Conservation (phyloP, 1,140 invertebrate genomes). For the Lycorma delicatula region DNA sequence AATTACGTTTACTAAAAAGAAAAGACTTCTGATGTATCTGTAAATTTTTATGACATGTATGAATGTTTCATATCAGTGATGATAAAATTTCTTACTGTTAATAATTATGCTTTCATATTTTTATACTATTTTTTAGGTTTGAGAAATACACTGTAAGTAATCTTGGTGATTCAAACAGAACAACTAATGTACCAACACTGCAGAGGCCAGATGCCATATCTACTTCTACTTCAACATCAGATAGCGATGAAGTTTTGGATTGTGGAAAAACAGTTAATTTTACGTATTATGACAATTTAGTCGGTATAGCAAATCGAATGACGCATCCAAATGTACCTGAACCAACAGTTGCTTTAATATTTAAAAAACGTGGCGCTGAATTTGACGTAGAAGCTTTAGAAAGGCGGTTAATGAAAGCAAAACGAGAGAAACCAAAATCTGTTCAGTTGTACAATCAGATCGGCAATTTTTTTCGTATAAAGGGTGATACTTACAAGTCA, state of each 20-base stretch:
- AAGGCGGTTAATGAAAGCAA: constrained; percentile 58
- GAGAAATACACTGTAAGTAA: constrained; percentile 9
- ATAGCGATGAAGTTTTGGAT: constrained; percentile 51
- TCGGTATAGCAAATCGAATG: constrained; percentile 66
- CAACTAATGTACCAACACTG: not conserved
- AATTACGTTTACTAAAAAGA: not conserved
- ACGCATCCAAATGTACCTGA: constrained; percentile 57
- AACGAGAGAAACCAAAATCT: constrained; percentile 77
- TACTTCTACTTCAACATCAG: constrained; percentile 1
- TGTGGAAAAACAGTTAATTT: constrained; percentile 82
- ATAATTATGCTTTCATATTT: not conserved
- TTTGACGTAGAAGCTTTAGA: constrained; percentile 72
- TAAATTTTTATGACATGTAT: too few species aligned
- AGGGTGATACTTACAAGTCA: constrained; percentile 70
- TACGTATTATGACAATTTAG: constrained; percentile 79
- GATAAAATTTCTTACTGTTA: not conserved
- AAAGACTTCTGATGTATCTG: too few species aligned
- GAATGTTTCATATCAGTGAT: not conserved
- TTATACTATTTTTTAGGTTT: not conserved
- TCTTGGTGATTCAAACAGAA: not conserved
- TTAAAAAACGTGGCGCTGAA: constrained; percentile 62
- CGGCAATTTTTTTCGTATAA: constrained; percentile 80
- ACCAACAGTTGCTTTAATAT: constrained; percentile 62
- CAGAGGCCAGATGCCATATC: constrained; percentile 18
- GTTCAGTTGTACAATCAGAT: constrained; percentile 81